Evolutionary conservation across 92 coral and sea anemone species (phyloP).

Genomic region (Porites lobata): DNA sequence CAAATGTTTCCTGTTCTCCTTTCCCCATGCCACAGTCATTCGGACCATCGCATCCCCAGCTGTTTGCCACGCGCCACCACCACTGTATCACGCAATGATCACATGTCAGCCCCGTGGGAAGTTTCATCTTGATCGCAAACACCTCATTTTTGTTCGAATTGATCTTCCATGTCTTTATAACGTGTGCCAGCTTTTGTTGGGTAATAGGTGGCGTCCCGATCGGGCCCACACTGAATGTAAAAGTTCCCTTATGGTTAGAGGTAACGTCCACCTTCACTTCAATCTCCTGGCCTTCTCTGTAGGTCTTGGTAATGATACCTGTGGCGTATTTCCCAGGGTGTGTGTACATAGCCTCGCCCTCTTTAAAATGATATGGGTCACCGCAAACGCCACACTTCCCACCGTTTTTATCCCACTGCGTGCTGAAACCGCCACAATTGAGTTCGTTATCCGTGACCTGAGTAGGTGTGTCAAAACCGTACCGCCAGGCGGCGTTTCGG

Average conservation of each 20-base stretch:
- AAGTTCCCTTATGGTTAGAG: conserved; percentile 84
- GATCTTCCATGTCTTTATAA: conserved; percentile 56
- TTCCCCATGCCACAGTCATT: conserved; percentile 74
- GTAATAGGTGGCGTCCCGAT: conserved; percentile 83
- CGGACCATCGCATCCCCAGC: conserved; percentile 81
- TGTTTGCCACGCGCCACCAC: conserved; percentile 97
- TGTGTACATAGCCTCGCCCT: conserved; percentile 48
- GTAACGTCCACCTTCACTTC: conserved; percentile 77
- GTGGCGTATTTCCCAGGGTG: conserved; percentile 82
- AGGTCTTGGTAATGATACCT: conserved; percentile 66
- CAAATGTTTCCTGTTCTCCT: conserved; percentile 91
- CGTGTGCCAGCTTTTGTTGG: conserved; percentile 74
- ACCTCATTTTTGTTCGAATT: conserved; percentile 31
- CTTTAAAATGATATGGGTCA: conserved; percentile 61
- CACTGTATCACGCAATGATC: conserved; percentile 96
- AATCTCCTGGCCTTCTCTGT: conserved; percentile 76
- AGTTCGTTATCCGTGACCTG: conserved; percentile 76
- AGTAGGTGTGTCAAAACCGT: conserved; percentile 56
- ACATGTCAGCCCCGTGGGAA: conserved; percentile 85
- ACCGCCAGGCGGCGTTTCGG: conserved; percentile 81
- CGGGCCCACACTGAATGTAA: conserved; percentile 82
- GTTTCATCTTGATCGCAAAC: conserved; percentile 67
- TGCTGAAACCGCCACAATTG: conserved; percentile 77
- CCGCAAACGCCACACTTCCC: conserved; percentile 93
- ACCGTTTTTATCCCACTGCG: conserved; percentile 67